phyloP scores from a whole-genome alignment of 2,113 vertebrate genomes.

The Rhipidura dahli region DNA sequence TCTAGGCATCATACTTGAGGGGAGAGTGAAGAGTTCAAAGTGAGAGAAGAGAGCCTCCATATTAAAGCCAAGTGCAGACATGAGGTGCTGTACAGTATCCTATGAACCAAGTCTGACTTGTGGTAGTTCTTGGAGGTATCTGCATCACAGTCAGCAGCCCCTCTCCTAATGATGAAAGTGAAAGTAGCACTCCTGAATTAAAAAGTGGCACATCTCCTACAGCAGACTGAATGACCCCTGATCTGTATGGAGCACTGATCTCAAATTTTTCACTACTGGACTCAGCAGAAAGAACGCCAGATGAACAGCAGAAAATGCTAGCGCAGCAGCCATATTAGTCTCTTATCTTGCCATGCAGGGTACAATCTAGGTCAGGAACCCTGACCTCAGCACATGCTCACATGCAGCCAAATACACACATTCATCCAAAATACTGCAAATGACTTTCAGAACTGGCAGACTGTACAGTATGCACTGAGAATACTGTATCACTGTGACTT shows the following conservation, averaged over 20 bases:
- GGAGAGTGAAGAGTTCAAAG: background rate
- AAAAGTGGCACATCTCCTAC: background rate
- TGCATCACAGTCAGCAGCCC: background rate
- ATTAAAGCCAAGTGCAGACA: background rate
- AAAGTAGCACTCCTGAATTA: background rate
- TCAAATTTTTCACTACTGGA: background rate
- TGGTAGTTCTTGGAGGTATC: background rate
- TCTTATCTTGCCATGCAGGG: background rate
- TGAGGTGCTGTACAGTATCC: background rate
- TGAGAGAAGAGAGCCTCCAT: background rate
- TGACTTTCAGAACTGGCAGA: background rate
- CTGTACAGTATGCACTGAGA: background rate
- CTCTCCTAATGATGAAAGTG: background rate
- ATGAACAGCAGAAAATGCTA: background rate
- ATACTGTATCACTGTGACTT: background rate
- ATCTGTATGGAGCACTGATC: background rate
- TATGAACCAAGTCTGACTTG: background rate
- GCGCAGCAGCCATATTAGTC: background rate
- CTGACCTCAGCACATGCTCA: background rate
- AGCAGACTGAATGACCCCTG: background rate
- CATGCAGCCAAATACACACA: background rate
- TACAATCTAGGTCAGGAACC: constrained; percentile 15
- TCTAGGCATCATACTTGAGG: background rate
- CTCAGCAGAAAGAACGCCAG: background rate
- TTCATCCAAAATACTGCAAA: background rate